Conservation (phyloP, 2,113 vertebrate genomes). For the Hippoglossus stenolepis region DNA sequence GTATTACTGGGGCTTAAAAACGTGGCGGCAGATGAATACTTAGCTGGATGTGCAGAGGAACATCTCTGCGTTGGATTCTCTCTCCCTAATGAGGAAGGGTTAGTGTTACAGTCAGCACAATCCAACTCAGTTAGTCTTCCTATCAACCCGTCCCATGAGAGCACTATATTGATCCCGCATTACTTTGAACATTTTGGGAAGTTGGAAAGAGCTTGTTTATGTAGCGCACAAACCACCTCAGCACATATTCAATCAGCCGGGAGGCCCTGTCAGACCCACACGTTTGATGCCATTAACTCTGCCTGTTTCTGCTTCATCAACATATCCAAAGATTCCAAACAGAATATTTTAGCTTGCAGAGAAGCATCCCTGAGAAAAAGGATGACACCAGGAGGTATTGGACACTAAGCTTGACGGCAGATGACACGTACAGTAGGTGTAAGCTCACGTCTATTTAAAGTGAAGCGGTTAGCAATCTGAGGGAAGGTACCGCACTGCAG, state of each 20-base stretch:
- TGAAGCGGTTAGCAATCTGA: background rate
- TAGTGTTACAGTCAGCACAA: constrained; percentile 56
- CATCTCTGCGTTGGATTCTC: constrained; percentile 9
- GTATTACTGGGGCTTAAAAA: background rate
- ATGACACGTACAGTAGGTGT: constrained; percentile 11
- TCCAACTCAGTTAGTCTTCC: constrained; percentile 41
- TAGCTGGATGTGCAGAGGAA: constrained; percentile 10
- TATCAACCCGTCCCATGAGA: background rate
- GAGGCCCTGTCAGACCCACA: background rate
- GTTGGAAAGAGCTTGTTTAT: constrained; percentile 17
- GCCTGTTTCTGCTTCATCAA: background rate
- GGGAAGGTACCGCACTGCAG: constrained; percentile 19
- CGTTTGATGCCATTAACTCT: background rate
- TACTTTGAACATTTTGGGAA: constrained; percentile 12
- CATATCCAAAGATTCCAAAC: constrained; percentile 1
- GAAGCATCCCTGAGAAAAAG: background rate
- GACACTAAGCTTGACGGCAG: background rate
- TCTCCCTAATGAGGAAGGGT: constrained; percentile 31
- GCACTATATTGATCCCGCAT: constrained; percentile 45
- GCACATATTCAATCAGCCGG: constrained; percentile 36
- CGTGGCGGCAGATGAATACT: constrained; percentile 20
- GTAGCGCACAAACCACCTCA: constrained; percentile 5
- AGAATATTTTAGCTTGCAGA: constrained; percentile 1
- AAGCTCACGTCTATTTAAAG: constrained; percentile 43
- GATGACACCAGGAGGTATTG: background rate